These are phyloP conservation scores for Melanotus villosus DNA, from an alignment of 2,888 invertebrate genomes.

Conservation along the genomic window DNA sequence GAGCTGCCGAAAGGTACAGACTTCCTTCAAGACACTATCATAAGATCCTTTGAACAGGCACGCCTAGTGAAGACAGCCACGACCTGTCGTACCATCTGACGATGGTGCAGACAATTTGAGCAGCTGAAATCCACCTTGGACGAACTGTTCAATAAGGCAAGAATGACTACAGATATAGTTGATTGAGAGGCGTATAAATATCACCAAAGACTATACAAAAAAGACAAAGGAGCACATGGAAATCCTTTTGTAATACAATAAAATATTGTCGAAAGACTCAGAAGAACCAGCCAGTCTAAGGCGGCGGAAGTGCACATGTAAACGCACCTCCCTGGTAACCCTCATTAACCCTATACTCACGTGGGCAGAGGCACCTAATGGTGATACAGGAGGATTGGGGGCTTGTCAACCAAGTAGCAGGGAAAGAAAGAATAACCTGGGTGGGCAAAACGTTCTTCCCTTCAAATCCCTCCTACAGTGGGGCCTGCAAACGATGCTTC, in stretches of 20 bases:
- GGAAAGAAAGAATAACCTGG: no score
- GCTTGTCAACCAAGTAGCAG: no score
- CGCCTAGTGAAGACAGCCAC: background rate
- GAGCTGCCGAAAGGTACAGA: no score
- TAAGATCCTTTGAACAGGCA: slow-evolving; percentile 6
- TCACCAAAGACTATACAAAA: background rate
- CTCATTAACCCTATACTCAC: no score
- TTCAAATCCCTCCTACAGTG: no score
- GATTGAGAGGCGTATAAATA: background rate
- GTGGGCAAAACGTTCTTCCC: no score
- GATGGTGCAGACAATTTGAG: slow-evolving; percentile 2
- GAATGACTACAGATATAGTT: background rate
- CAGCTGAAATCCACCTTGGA: background rate
- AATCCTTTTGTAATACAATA: background rate
- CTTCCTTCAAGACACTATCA: background rate
- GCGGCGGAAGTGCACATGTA: no score
- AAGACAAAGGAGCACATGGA: background rate
- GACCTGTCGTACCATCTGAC: background rate
- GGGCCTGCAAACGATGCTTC: no score
- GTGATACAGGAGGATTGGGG: no score
- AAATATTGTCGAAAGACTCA: background rate
- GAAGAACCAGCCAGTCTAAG: background rate
- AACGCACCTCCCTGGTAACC: no score
- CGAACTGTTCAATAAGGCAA: slow-evolving; percentile 22
- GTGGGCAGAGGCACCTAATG: no score